These are phyloP conservation scores for Cerastis rubricosa DNA, from an alignment of 2,888 invertebrate species.

Conservation along the genomic window DNA sequence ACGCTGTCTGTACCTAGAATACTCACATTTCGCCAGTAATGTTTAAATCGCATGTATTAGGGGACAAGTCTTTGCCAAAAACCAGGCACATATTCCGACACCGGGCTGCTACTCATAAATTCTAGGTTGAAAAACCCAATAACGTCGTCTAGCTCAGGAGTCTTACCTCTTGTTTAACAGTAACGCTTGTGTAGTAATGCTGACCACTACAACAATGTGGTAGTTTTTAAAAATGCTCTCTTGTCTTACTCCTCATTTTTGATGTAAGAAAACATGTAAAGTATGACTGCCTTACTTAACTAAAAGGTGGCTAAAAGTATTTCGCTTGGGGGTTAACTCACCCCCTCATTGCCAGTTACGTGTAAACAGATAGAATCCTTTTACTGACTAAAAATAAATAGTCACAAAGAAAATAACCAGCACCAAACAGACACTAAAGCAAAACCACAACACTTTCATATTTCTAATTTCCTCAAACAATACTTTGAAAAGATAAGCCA, in stretches of 20 bases:
- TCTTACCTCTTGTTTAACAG: neutral
- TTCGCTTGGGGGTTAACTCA: no score
- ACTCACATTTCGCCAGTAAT: neutral
- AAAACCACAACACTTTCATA: neutral
- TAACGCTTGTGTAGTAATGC: no score
- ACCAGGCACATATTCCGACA: no score
- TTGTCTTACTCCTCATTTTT: neutral
- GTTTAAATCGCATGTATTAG: no score
- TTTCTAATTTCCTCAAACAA: conserved; percentile 18
- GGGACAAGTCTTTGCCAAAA: no score
- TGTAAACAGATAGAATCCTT: neutral
- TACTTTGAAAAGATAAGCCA: conserved; percentile 10
- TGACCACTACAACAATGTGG: no score
- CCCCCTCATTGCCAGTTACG: neutral
- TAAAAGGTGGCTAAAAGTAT: no score
- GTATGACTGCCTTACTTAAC: no score
- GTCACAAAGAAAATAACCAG: neutral
- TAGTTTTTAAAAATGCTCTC: no score
- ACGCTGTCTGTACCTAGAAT: no score
- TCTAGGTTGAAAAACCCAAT: no score
- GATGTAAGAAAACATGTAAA: neutral
- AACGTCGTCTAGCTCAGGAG: neutral
- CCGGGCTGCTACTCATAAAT: no score
- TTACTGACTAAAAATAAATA: neutral
- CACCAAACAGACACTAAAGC: neutral